Conservation (phyloP, 2,113 vertebrate genomes). For the Strix uralensis region DNA sequence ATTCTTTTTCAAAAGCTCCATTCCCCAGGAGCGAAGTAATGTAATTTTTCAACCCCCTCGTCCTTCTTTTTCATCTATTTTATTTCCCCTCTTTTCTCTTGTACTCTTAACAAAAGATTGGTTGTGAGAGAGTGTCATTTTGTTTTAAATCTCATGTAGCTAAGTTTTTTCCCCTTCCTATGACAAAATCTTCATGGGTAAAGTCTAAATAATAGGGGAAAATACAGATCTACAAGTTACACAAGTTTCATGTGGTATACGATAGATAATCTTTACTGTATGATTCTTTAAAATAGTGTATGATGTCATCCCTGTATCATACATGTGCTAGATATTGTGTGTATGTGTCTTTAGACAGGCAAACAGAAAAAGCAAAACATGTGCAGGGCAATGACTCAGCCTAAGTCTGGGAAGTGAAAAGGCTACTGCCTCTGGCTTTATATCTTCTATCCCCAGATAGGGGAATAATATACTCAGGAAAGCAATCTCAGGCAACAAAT, state of each 20-base stretch:
- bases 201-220: not conserved
- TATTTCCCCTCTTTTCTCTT: slow-evolving; percentile 4
- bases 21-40: slow-evolving; percentile 29
- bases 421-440: not conserved
- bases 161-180: not conserved
- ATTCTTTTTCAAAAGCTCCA: slow-evolving; percentile 59
- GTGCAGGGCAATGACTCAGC: not conserved
- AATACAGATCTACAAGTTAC: not conserved
- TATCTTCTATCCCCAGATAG: not conserved
- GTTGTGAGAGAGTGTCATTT: not conserved
- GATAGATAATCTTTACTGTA: not conserved
- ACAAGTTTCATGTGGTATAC: not conserved
- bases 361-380: not conserved
- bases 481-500: not conserved
- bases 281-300: not conserved
- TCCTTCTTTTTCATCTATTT: slow-evolving; percentile 25
- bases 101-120: not conserved
- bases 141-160: not conserved
- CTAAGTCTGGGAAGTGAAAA: not conserved
- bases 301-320: not conserved
- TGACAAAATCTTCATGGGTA: not conserved
- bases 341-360: not conserved
- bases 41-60: slow-evolving; percentile 25
- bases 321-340: not conserved
- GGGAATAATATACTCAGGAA: not conserved